Evolutionary conservation across 92 coral and sea anemone genomes (phyloP).

Genomic region (Porites evermanni): DNA sequence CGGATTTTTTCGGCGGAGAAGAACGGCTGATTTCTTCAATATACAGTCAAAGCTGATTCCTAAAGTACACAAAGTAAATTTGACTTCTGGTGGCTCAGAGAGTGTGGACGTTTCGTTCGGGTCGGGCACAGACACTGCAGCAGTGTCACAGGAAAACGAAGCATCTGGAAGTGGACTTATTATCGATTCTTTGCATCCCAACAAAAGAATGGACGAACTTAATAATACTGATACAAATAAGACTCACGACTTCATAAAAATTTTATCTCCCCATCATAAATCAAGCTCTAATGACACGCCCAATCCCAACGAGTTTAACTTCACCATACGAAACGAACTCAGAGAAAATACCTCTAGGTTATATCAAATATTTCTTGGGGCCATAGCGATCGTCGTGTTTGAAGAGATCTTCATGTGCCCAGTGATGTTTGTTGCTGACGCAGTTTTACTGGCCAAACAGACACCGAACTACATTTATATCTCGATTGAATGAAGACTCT

Average conservation of each 20-base stretch:
- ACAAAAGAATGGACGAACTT: neutral
- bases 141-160: neutral
- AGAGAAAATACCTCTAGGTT: conserved; percentile 62
- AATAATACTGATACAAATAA: conserved; percentile 14
- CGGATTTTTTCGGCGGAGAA: conserved; percentile 89
- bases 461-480: neutral
- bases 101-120: conserved; percentile 30
- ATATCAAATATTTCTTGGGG: conserved; percentile 72
- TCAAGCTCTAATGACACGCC: conserved; percentile 39
- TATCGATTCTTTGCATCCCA: conserved; percentile 13
- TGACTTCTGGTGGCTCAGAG: conserved; percentile 12
- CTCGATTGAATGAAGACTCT: no score
- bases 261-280: conserved; percentile 31
- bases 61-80: neutral
- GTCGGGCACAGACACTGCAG: conserved; percentile 23
- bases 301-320: conserved; percentile 24
- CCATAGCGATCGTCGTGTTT: conserved; percentile 63
- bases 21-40: conserved; percentile 21
- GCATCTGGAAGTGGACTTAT: conserved; percentile 46
- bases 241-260: conserved; percentile 14
- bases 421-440: conserved; percentile 72
- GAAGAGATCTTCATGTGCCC: conserved; percentile 78
- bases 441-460: conserved; percentile 77
- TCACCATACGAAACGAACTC: conserved; percentile 66
- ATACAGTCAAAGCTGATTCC: no score